Conservation (phyloP, 2,888 invertebrate genomes). For the Galerucella nymphaeae region DNA sequence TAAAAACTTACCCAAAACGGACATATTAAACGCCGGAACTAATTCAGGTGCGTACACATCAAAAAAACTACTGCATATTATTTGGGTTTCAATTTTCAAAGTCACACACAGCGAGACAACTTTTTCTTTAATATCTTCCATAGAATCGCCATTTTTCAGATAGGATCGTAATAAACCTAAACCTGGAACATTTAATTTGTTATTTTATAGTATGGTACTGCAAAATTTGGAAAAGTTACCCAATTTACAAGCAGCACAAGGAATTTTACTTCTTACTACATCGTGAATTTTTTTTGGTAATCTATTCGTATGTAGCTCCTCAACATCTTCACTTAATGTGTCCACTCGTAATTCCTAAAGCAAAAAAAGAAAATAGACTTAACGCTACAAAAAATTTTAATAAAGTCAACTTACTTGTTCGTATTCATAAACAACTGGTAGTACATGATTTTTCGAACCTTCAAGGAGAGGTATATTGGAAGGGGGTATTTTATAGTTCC, state of each 20-base stretch:
- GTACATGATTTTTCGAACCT: conserved; percentile 42
- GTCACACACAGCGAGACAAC: conserved; percentile 86
- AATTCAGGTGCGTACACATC: conserved; percentile 80
- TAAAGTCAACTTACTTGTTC: conserved; percentile 40
- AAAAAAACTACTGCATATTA: conserved; percentile 89
- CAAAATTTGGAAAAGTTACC: conserved; percentile 42
- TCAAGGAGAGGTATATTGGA: conserved; percentile 51
- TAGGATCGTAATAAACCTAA: conserved; percentile 81
- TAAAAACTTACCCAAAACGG: conserved; percentile 41
- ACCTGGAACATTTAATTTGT: conserved; percentile 62
- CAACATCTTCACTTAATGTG: conserved; percentile 34
- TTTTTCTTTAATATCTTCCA: conserved; percentile 82
- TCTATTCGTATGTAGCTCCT: conserved; percentile 34
- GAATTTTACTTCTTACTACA: conserved; percentile 51
- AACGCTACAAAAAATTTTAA: background rate
- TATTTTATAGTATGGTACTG: background rate
- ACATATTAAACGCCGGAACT: conserved; percentile 54
- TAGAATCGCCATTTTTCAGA: conserved; percentile 79
- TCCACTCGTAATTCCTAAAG: conserved; percentile 45
- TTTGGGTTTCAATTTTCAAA: conserved; percentile 83
- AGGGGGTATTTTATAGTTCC: conserved; percentile 52
- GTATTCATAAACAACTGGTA: conserved; percentile 48
- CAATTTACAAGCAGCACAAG: conserved; percentile 53
- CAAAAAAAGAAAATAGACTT: background rate
- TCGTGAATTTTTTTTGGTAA: conserved; percentile 50